Conservation (phyloP, 2,797 vertebrate genomes). For the Triplophysa yarkandensis region DNA sequence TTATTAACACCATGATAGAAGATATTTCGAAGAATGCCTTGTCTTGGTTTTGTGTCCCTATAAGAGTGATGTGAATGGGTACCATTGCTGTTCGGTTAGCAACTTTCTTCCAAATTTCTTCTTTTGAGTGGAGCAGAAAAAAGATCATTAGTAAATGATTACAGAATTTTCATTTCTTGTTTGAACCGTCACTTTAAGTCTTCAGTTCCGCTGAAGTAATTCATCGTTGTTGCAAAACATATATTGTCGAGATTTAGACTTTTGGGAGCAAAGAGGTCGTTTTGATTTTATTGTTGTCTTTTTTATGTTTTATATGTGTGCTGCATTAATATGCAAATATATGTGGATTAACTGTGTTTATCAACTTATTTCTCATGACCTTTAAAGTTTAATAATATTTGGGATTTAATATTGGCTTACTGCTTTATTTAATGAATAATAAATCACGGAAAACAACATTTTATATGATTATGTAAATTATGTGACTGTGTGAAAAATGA, state of each 20-base stretch:
- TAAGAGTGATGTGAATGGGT: no score
- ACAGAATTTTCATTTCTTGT: no score
- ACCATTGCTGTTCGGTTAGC: no score
- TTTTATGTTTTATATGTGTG: constrained; percentile 19
- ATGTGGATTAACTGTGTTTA: not conserved
- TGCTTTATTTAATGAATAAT: constrained; percentile 23
- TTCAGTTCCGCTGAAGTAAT: constrained; percentile 1
- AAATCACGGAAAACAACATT: constrained; percentile 20
- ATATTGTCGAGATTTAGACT: not conserved
- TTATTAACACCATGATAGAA: no score
- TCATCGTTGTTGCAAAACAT: not conserved
- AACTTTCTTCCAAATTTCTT: no score
- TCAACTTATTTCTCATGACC: not conserved
- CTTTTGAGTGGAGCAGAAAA: no score
- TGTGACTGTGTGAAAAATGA: not conserved
- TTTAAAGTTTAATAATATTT: not conserved
- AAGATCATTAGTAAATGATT: no score
- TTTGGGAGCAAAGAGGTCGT: not conserved
- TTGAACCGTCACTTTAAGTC: no score
- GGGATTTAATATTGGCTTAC: constrained; percentile 1
- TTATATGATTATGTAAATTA: constrained; percentile 35
- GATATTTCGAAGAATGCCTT: no score
- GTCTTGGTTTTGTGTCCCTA: no score
- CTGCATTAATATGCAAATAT: constrained; percentile 7
- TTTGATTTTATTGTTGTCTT: constrained; percentile 9